phyloP scores from a whole-genome alignment of 2,888 invertebrate genomes.

The Neoaliturus tenellus region DNA sequence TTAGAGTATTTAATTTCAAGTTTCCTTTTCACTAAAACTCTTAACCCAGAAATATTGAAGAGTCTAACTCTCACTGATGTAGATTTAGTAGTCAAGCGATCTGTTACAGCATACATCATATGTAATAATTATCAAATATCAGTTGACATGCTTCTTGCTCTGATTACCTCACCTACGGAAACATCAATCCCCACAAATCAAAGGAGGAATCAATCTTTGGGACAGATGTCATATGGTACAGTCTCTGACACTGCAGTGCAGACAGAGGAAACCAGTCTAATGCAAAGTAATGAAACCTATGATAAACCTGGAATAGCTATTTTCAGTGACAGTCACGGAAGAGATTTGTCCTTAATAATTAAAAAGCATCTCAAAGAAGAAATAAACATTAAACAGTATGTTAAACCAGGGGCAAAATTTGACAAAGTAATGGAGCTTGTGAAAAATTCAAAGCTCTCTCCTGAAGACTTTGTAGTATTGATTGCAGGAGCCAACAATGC shows the following conservation, averaged over 20 bases:
- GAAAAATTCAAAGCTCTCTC: no score
- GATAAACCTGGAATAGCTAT: background rate
- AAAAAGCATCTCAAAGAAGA: background rate
- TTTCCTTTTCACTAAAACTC: background rate
- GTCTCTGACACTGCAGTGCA: no score
- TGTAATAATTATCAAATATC: background rate
- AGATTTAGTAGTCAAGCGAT: background rate
- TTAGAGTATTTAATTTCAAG: background rate
- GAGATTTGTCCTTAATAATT: background rate
- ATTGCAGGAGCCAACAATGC: no score
- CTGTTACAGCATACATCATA: background rate
- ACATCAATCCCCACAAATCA: no score
- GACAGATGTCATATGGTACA: no score
- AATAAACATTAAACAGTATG: background rate
- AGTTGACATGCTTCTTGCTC: background rate
- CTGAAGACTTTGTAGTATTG: no score
- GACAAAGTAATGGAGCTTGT: no score
- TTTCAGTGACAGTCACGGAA: background rate
- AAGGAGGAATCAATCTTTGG: no score
- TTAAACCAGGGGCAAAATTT: no score
- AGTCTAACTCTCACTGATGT: background rate
- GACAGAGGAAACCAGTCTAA: no score
- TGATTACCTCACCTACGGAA: background rate
- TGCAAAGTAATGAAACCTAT: background rate
- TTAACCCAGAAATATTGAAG: slow-evolving; percentile 5